These are phyloP conservation scores for Ascaphus truei DNA, from an alignment of 2,113 vertebrate genomes.

Conservation along the genomic window DNA sequence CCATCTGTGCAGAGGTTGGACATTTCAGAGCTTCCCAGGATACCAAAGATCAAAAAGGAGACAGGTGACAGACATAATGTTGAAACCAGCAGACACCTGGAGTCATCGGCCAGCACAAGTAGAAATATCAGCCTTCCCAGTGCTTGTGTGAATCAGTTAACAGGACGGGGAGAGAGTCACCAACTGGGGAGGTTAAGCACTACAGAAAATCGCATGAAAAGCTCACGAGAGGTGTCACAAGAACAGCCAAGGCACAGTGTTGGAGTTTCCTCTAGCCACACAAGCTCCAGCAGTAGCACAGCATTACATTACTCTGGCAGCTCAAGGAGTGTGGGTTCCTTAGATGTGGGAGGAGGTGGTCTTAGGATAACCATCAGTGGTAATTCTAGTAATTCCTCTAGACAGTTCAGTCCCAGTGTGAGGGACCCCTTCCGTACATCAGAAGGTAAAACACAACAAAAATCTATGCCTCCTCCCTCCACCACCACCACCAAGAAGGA, in stretches of 20 bases:
- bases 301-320: constrained; percentile 17
- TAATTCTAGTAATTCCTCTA: constrained; percentile 69
- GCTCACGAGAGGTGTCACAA: constrained; percentile 44
- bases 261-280: constrained; percentile 43
- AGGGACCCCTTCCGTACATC: constrained; percentile 60
- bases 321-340: constrained; percentile 38
- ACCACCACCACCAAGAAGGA: constrained; percentile 49
- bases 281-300: constrained; percentile 38
- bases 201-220: constrained; percentile 55
- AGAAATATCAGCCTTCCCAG: constrained; percentile 59
- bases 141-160: constrained; percentile 71
- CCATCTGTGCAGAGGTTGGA: constrained; percentile 66
- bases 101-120: constrained; percentile 26
- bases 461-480: constrained; percentile 47
- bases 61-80: neutral
- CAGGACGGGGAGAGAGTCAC: constrained; percentile 64
- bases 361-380: constrained; percentile 87
- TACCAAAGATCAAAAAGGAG: constrained; percentile 88
- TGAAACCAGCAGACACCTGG: constrained; percentile 29
- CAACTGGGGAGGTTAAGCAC: constrained; percentile 42
- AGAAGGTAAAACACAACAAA: constrained; percentile 63
- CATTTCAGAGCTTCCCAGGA: constrained; percentile 82
- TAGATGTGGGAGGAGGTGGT: constrained; percentile 50
- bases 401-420: constrained; percentile 59
- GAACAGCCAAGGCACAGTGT: constrained; percentile 51